phyloP scores from a whole-genome alignment of 2,888 invertebrate genomes.

The Sarcophaga carnaria region DNA sequence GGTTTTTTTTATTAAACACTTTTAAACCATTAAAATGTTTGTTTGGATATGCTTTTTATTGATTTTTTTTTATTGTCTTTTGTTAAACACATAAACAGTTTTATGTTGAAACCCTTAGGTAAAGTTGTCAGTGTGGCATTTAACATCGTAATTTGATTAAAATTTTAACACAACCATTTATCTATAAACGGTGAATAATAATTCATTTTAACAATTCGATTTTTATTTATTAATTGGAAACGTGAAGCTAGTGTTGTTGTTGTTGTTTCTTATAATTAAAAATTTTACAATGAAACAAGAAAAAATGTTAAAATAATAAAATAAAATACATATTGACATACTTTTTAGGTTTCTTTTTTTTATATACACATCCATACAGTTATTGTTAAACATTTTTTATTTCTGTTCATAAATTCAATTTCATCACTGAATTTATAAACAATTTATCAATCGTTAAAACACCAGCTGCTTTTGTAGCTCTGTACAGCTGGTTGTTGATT shows the following conservation, averaged over 20 bases:
- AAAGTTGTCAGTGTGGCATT: not conserved
- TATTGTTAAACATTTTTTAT: no score
- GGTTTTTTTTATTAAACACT: no score
- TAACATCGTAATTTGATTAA: not conserved
- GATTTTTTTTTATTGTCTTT: no score
- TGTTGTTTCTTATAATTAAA: not conserved
- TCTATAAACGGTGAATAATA: constrained; percentile 1
- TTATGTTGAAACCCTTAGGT: no score
- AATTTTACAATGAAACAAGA: not conserved
- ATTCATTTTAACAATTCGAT: not conserved
- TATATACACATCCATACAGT: not conserved
- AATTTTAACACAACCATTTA: constrained; percentile 4
- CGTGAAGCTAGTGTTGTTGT: not conserved
- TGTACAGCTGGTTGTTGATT: constrained; percentile 4
- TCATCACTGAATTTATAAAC: constrained; percentile 19
- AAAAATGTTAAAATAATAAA: not conserved
- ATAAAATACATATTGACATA: constrained; percentile 15
- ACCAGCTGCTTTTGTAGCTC: constrained; percentile 17
- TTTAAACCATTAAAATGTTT: no score
- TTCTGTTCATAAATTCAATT: not conserved
- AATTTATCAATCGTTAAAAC: not conserved
- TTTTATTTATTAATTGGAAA: no score
- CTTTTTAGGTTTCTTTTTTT: constrained; percentile 20
- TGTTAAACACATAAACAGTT: no score
- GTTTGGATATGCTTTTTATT: no score